A percentile compares a stretch with the other conserved stretches of the same genome.
These are phyloP conservation scores for Lepus townsendii DNA, from an alignment of 2,797 vertebrate genomes.

Conservation along the genomic window DNA sequence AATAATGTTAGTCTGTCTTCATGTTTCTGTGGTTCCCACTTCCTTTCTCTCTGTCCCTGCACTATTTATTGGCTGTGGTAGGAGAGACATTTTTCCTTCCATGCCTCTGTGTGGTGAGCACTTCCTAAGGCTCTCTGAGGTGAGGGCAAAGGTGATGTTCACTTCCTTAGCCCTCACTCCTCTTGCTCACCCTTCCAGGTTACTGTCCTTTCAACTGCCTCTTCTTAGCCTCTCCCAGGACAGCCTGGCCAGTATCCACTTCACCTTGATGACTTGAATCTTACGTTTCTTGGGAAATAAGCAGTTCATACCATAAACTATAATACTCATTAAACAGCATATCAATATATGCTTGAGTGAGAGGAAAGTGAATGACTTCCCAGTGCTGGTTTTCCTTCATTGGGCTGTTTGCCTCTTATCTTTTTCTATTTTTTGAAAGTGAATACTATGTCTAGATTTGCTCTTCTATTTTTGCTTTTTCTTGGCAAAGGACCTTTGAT, in stretches of 20 bases:
- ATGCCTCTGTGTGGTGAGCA: neutral
- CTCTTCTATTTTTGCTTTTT: neutral
- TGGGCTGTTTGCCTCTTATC: neutral
- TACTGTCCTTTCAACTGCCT: neutral
- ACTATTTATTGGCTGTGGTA: neutral
- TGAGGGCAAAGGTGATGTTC: neutral
- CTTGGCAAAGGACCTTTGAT: neutral
- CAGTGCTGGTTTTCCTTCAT: neutral
- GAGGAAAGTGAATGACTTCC: neutral
- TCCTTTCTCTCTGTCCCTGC: neutral
- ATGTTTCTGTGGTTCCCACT: constrained; percentile 2
- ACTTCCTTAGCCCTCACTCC: neutral
- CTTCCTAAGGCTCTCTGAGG: neutral
- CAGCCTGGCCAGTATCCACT: neutral
- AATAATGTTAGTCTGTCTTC: neutral
- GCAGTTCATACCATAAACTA: neutral
- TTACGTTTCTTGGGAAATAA: neutral
- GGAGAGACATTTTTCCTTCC: neutral
- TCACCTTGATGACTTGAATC: neutral
- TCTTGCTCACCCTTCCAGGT: too few relatives aligned
- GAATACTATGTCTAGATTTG: constrained; percentile 12
- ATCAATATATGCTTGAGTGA: neutral
- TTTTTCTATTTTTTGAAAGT: constrained; percentile 26
- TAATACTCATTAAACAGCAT: neutral
- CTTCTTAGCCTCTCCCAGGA: neutral